phyloP scores from a whole-genome alignment of 1,140 invertebrate genomes.

The Bombyx mori region ASM3026992v2 NC_085127.1:10922001-10922500 shows the following conservation, averaged over 20 bases:
- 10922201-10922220: slow-evolving; percentile 11
- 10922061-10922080: too few species aligned
- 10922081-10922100: too few species aligned
- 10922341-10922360: neutral
- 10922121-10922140: too few species aligned
- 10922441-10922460: neutral
- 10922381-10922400: too few species aligned
- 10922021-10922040: too few species aligned
- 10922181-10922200: slow-evolving; percentile 25
- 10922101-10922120: too few species aligned
- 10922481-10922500: too few species aligned
- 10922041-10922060: too few species aligned
- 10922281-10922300: slow-evolving; percentile 66
- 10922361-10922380: too few species aligned
- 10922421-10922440: slow-evolving; percentile 12
- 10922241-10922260: slow-evolving; percentile 18
- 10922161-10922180: slow-evolving; percentile 1
- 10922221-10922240: slow-evolving; percentile 13
- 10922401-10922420: neutral
- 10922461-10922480: too few species aligned
- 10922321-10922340: slow-evolving; percentile 43
- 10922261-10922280: slow-evolving; percentile 64
- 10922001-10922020: too few species aligned
- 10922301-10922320: slow-evolving; percentile 57
- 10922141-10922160: neutral